A percentile compares a stretch with the other conserved stretches of the same genome.
These are phyloP conservation scores for Leucophenga varia DNA, from an alignment of 1,140 invertebrate genomes.

Conservation along the genomic window DNA sequence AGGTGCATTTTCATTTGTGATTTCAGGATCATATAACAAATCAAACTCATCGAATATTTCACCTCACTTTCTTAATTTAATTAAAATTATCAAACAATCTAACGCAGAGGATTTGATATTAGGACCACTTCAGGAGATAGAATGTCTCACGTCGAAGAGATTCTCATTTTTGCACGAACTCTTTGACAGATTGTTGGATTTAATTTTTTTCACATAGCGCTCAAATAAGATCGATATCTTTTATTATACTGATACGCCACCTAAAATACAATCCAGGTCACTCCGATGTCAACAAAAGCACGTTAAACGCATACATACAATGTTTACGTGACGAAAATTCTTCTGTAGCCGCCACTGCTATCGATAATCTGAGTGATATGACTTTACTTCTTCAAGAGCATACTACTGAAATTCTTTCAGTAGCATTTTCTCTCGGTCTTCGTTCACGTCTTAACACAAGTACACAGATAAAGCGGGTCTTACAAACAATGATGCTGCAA, in stretches of 20 bases:
- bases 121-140: constrained; percentile 70
- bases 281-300: constrained; percentile 57
- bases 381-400: constrained; percentile 82
- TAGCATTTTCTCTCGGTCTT: constrained; percentile 81
- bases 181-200: constrained; percentile 63
- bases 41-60: constrained; percentile 33
- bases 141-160: constrained; percentile 68
- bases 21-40: constrained; percentile 29
- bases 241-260: constrained; percentile 66
- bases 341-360: constrained; percentile 74
- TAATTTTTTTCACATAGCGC: constrained; percentile 66
- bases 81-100: constrained; percentile 46
- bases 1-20: constrained; percentile 29
- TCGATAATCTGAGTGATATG: constrained; percentile 83
- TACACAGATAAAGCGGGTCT: constrained; percentile 74
- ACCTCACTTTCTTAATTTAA: constrained; percentile 54
- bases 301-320: constrained; percentile 74
- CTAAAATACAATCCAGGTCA: constrained; percentile 68
- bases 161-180: constrained; percentile 68
- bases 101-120: constrained; percentile 60
- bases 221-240: constrained; percentile 66
- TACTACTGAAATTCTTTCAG: constrained; percentile 73
- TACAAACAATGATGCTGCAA: constrained; percentile 79
- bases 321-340: constrained; percentile 77
- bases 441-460: constrained; percentile 76